phyloP scores from a whole-genome alignment of 2,113 vertebrate species.

The Aptenodytes patagonicus region DNA sequence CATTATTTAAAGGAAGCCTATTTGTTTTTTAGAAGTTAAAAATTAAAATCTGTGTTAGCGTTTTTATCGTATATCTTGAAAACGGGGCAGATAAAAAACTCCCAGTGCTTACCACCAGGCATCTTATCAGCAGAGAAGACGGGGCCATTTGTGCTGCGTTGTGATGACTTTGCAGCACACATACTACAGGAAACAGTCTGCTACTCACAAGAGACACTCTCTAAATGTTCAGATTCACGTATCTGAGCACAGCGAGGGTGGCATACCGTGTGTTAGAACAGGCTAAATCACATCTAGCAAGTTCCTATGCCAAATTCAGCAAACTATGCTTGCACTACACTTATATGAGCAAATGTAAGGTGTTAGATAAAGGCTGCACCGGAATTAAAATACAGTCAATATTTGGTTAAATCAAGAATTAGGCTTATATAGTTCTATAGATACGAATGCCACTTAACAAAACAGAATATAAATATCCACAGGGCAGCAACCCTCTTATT shows the following conservation, averaged over 20 bases:
- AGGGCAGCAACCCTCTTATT: neutral
- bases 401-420: neutral
- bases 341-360: neutral
- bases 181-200: neutral
- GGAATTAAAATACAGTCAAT: neutral
- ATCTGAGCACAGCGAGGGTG: neutral
- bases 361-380: neutral
- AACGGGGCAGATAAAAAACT: neutral
- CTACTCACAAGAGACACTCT: neutral
- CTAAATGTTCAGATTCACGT: neutral
- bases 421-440: neutral
- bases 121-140: neutral
- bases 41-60: neutral
- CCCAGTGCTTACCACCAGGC: neutral
- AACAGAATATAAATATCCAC: neutral
- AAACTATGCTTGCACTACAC: fast-evolving
- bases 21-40: neutral
- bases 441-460: neutral
- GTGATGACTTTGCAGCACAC: neutral
- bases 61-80: neutral
- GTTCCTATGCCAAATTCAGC: neutral
- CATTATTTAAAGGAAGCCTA: neutral
- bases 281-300: neutral
- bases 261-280: neutral
- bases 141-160: neutral